A percentile compares a stretch with the other conserved stretches of the same genome.
These are phyloP conservation scores for Hucho hucho DNA, from an alignment of 2,113 vertebrate species.

Conservation along the genomic window DNA sequence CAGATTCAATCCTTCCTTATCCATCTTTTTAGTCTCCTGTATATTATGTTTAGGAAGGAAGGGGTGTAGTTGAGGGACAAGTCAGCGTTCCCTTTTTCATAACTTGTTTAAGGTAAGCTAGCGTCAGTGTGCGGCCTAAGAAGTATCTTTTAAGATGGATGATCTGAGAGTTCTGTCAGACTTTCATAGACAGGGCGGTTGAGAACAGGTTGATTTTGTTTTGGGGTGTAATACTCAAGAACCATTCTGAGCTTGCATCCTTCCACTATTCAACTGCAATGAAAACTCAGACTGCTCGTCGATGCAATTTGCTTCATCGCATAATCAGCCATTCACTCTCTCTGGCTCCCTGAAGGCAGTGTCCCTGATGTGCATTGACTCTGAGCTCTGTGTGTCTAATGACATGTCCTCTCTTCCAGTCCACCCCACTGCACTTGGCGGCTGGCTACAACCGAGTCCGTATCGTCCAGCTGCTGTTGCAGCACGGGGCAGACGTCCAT, in stretches of 20 bases:
- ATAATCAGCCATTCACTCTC: constrained; percentile 60
- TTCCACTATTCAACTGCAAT: constrained; percentile 29
- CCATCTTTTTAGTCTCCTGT: not conserved
- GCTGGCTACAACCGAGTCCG: constrained; percentile 97
- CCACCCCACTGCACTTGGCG: constrained; percentile 94
- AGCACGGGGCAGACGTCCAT: constrained; percentile 95
- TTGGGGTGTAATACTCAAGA: not conserved
- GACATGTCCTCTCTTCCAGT: constrained; percentile 74
- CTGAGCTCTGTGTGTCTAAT: constrained; percentile 19
- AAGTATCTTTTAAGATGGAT: too few relatives aligned
- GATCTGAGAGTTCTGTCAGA: too few relatives aligned
- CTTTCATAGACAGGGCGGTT: too few relatives aligned
- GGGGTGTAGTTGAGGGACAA: not conserved
- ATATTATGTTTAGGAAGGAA: not conserved
- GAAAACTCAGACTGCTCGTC: constrained; percentile 52
- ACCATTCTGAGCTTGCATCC: constrained; percentile 50
- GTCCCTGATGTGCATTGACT: not conserved
- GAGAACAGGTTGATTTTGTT: too few relatives aligned
- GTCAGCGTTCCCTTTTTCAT: too few relatives aligned
- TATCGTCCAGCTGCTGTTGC: constrained; percentile 95
- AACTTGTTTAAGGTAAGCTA: too few relatives aligned
- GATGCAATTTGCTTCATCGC: constrained; percentile 56
- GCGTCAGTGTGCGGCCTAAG: too few relatives aligned
- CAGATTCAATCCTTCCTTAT: not conserved
- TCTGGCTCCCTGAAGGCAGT: constrained; percentile 31